Percentiles rank a stretch among this genome's conserved stretches.
These are phyloP conservation scores for Solea solea DNA, from an alignment of 2,113 vertebrate species.

Conservation along the genomic window DNA sequence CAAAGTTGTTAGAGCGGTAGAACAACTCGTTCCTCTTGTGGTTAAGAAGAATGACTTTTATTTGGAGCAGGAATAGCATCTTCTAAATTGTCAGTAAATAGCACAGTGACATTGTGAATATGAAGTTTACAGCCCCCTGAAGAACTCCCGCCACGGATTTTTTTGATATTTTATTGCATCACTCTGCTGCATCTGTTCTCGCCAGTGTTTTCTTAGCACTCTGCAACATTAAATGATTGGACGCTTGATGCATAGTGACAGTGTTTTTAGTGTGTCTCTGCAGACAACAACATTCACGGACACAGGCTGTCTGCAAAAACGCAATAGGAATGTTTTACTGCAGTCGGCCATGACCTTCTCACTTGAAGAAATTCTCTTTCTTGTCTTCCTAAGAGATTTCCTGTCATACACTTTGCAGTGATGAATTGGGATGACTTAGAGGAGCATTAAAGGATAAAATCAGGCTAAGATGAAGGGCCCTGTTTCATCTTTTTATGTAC, in stretches of 20 bases:
- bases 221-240: conserved; percentile 18
- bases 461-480: not conserved
- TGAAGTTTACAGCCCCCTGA: not conserved
- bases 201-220: not conserved
- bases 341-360: not conserved
- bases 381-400: not conserved
- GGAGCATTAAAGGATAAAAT: not conserved
- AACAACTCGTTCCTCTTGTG: too few relatives aligned
- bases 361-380: not conserved
- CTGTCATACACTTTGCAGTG: not conserved
- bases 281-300: conserved; percentile 4
- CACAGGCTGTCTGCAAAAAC: conserved; percentile 4
- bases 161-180: conserved; percentile 17
- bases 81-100: not conserved
- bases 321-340: not conserved
- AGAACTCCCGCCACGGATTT: not conserved
- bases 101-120: not conserved
- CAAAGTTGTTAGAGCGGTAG: too few relatives aligned
- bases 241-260: conserved; percentile 31
- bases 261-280: conserved; percentile 6
- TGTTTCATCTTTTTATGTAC: not conserved
- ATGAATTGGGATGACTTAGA: not conserved
- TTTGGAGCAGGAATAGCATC: not conserved
- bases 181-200: conserved; percentile 2
- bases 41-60: not conserved